Evolutionary conservation across 2,888 invertebrate species (phyloP), one percentile per base, ranked within the genome.

Genomic region (Phlogophora meticulosa): DNA sequence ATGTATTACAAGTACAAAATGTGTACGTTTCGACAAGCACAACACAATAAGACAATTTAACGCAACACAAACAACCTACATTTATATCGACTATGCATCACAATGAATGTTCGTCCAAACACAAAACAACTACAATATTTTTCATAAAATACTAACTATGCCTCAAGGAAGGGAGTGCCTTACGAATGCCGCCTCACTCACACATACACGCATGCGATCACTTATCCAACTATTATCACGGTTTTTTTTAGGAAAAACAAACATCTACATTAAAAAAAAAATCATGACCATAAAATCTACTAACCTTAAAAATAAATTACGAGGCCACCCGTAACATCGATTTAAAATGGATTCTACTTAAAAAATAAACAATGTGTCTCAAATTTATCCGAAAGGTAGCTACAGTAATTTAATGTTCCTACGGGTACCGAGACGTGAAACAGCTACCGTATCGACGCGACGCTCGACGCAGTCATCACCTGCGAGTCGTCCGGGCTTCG

Each of bases 161-260:
- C 90, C 88, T 90, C 88, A 88, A 92, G 94, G 92, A 92, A 90
- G 91, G 94, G 92, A 92, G 94, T 94, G 95, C 94, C 94, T 88
- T 80, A 92, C 93, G 94, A 92, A 92, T 87, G 93, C 93, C 94
- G 89, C 86, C 87, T 85, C 91, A 86, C 88, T 86, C 92, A 90
- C 90, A 84, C 92, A 88, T 88, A 82, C 91, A 89, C 78, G 85
- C 93, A 91, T 83, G 88, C 92, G 86, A 87, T 86, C 88, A 92
- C 94, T 93, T 95, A 94, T 90, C 89, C 87, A 94, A 92, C 96
- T 95, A 96, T 93, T 96, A 96, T 96, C 96, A 96, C 96, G 93
- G 94, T 94, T 94, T 87, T 91, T 57, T 91, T 93, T 90, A 90
- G 89, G 90, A 92, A 91, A 76, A 93, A 92, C 89, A 88, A 92